phyloP scores from a whole-genome alignment of 2,888 invertebrate species.

The Dryadula phaetusa region DNA sequence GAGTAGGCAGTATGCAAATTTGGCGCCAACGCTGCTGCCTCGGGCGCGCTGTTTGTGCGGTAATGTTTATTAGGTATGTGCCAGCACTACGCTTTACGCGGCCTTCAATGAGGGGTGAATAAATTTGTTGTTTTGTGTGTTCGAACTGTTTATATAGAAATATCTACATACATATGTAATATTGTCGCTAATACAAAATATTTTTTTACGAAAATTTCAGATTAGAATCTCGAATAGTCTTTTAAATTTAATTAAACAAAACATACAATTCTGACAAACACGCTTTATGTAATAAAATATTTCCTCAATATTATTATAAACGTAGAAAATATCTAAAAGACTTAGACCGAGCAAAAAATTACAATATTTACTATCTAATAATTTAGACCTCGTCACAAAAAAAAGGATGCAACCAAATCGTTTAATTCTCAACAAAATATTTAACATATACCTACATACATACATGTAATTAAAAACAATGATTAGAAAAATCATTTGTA shows the following conservation, averaged over 20 bases:
- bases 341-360: no score
- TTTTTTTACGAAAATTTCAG: background rate
- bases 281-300: no score
- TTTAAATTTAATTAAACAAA: background rate
- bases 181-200: background rate
- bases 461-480: slow-evolving; percentile 31
- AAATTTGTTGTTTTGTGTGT: slow-evolving; percentile 51
- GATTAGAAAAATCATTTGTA: slow-evolving; percentile 31
- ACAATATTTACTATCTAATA: no score
- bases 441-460: no score
- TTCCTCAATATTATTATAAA: no score
- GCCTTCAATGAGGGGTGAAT: slow-evolving; percentile 49
- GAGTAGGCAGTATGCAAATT: slow-evolving; percentile 69
- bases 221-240: no score
- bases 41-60: slow-evolving; percentile 65
- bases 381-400: no score
- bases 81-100: slow-evolving; percentile 52
- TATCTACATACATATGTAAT: slow-evolving; percentile 8
- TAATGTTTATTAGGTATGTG: slow-evolving; percentile 63
- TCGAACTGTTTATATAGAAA: slow-evolving; percentile 36
- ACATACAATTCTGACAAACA: no score
- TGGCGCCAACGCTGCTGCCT: slow-evolving; percentile 54
- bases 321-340: no score
- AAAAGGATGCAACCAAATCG: no score
- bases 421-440: no score